Percentiles rank a stretch among this genome's conserved stretches.
Evolutionary conservation across 2,888 invertebrate species (phyloP).

Genomic region (Anticlea derivata): DNA sequence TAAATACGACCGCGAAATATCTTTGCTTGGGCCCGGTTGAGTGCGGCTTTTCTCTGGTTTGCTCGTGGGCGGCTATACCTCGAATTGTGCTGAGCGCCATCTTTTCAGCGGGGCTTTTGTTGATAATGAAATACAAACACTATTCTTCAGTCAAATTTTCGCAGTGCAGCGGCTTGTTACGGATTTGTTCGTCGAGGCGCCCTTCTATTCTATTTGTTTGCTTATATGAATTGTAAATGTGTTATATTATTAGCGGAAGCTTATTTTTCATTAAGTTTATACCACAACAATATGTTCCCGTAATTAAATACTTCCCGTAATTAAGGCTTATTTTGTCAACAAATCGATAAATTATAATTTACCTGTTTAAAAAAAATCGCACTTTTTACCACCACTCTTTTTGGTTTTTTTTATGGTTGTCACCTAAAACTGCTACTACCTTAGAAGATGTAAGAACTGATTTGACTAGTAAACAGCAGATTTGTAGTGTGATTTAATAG

Average conservation of each 20-base stretch:
- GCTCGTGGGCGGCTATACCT: constrained; percentile 67
- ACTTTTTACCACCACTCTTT: too few relatives aligned
- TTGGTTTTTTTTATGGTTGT: too few relatives aligned
- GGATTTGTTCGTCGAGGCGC: constrained; percentile 46
- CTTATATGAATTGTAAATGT: constrained; percentile 2
- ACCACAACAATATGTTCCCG: too few relatives aligned
- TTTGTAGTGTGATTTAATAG: too few relatives aligned
- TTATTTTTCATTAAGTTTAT: too few relatives aligned
- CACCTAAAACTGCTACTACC: too few relatives aligned
- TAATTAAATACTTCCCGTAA: too few relatives aligned
- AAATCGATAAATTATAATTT: too few relatives aligned
- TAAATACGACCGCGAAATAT: constrained; percentile 82
- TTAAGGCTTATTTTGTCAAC: too few relatives aligned
- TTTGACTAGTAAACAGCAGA: too few relatives aligned
- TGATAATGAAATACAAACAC: constrained; percentile 81
- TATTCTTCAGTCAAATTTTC: constrained; percentile 67
- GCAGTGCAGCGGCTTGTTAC: constrained; percentile 62
- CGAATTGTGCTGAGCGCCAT: constrained; percentile 74
- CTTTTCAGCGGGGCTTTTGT: constrained; percentile 78
- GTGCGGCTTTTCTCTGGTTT: constrained; percentile 68
- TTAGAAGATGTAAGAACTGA: too few relatives aligned
- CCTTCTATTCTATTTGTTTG: constrained; percentile 30
- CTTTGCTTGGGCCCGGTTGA: constrained; percentile 71
- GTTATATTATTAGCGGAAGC: background rate
- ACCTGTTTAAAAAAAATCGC: too few relatives aligned